Evolutionary conservation across 2,888 invertebrate species (phyloP).

Genomic region (Drosophila helvetica): DNA sequence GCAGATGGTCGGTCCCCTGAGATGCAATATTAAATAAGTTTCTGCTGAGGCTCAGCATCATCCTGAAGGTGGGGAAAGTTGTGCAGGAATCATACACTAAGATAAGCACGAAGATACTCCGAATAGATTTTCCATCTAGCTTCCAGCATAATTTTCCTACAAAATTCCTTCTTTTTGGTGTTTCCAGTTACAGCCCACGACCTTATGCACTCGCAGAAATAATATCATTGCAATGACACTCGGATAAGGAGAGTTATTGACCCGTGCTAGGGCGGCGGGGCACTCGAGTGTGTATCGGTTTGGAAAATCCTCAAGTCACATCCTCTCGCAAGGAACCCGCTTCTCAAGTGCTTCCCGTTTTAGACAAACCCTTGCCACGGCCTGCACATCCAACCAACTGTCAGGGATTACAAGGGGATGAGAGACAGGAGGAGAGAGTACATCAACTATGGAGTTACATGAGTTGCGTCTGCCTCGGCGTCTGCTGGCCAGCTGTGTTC

Average conservation of each 20-base stretch:
- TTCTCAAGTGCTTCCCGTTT: conserved; percentile 33
- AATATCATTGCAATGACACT: conserved; percentile 39
- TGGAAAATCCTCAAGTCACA: conserved; percentile 74
- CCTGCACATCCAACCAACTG: conserved; percentile 1
- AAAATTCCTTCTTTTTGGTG: no score
- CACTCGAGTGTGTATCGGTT: conserved; percentile 53
- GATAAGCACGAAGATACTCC: no score
- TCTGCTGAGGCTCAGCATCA: no score
- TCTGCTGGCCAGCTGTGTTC: conserved; percentile 38
- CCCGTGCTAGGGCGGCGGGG: conserved; percentile 57
- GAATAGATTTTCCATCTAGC: no score
- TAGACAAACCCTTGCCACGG: conserved; percentile 29
- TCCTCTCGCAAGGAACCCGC: conserved; percentile 20
- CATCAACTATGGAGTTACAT: conserved; percentile 41
- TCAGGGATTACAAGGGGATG: conserved; percentile 38
- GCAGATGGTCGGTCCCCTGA: conserved; percentile 24
- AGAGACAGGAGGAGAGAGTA: conserved; percentile 1
- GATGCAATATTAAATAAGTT: background rate
- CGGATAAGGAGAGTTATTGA: conserved; percentile 61
- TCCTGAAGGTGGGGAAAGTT: background rate
- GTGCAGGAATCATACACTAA: background rate
- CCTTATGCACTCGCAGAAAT: conserved; percentile 31
- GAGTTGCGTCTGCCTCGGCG: conserved; percentile 8
- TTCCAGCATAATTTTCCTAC: no score
- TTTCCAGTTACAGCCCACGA: conserved; percentile 15